Evolutionary conservation across 2,113 vertebrate species (phyloP).

Genomic region (Dicentrarchus labrax): DNA sequence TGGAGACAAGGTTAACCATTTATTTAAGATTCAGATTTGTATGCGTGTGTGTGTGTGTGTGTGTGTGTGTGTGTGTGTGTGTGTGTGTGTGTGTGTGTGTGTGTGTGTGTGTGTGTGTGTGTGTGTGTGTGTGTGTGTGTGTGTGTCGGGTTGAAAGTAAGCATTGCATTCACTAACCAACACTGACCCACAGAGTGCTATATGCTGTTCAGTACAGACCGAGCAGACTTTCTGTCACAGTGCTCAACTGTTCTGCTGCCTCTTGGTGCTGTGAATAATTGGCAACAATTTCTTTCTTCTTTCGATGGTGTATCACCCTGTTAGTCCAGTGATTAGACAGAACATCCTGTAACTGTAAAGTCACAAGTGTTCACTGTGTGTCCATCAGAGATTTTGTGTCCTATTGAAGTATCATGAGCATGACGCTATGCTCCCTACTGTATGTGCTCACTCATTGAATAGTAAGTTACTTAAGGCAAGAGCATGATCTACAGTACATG

Average conservation of each 20-base stretch:
- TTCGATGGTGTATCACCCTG: conserved; percentile 16
- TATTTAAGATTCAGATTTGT: background rate
- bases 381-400: background rate
- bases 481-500: background rate
- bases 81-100: background rate
- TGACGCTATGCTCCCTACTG: background rate
- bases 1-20: background rate
- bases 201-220: background rate
- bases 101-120: background rate
- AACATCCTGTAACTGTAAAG: conserved; percentile 62
- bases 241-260: conserved; percentile 1
- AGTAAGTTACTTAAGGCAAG: background rate
- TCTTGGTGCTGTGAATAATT: conserved; percentile 31
- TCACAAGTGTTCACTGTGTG: conserved; percentile 36
- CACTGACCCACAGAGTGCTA: background rate
- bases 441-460: conserved; percentile 5
- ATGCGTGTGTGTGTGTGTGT: background rate
- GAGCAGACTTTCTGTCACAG: conserved; percentile 4
- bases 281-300: background rate
- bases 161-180: background rate
- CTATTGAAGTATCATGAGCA: background rate
- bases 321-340: conserved; percentile 39
- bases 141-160: background rate
- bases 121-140: background rate
- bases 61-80: background rate